phyloP scores from a whole-genome alignment of 92 coral and sea anemone genomes.

The Epizoanthus scotinus region DNA sequence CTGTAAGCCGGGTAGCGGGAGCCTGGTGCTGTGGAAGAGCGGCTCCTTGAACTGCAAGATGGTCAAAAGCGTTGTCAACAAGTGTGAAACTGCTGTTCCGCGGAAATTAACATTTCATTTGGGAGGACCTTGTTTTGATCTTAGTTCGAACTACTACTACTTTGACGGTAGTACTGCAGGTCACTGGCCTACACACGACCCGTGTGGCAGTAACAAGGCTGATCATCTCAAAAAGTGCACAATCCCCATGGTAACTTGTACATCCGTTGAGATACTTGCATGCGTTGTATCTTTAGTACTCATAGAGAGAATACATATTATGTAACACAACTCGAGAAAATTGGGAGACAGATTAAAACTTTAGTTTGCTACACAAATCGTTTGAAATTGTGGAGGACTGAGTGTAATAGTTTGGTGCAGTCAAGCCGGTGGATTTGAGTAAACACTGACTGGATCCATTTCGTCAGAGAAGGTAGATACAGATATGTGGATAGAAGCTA shows the following conservation, averaged over 20 bases:
- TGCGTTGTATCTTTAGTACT: too few species aligned
- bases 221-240: not conserved
- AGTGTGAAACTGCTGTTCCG: not conserved
- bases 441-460: too few species aligned
- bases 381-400: too few species aligned
- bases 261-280: not conserved
- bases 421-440: too few species aligned
- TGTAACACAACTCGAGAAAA: too few species aligned
- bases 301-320: too few species aligned
- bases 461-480: too few species aligned
- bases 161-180: conserved; percentile 16
- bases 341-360: too few species aligned
- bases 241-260: conserved; percentile 6
- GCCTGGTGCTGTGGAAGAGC: conserved; percentile 4
- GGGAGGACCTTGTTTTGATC: not conserved
- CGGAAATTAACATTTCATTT: not conserved
- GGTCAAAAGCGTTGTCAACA: not conserved
- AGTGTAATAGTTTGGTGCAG: too few species aligned
- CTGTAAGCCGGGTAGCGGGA: conserved; percentile 3
- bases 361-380: too few species aligned
- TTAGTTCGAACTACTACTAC: not conserved
- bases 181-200: conserved; percentile 19
- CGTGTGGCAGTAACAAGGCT: not conserved
- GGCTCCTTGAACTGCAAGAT: not conserved
- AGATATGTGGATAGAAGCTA: too few species aligned